Conservation (phyloP, 2,797 vertebrate species). For the Sphenopsis melanotis region DNA sequence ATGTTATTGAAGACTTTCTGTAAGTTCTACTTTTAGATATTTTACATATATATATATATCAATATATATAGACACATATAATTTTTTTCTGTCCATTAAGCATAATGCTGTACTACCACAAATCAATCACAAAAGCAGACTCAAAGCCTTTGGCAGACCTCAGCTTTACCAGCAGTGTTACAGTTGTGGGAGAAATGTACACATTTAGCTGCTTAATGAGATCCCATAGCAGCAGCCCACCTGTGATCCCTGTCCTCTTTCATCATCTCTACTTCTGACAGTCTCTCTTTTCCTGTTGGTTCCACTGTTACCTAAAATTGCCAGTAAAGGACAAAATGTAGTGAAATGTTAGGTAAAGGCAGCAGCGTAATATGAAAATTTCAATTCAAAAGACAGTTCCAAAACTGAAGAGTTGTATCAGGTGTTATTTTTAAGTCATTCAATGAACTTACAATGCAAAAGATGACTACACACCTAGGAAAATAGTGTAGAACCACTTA, state of each 20-base stretch:
- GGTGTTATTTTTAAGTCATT: not conserved
- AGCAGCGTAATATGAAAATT: not conserved
- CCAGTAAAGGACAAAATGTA: not conserved
- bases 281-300: not conserved
- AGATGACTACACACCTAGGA: not conserved
- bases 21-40: not conserved
- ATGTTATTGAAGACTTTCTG: not conserved
- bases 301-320: not conserved
- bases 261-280: not conserved
- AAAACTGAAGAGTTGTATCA: not conserved
- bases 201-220: not conserved
- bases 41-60: not conserved
- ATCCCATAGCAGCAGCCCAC: not conserved
- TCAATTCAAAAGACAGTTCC: not conserved
- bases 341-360: not conserved
- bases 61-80: rapidly evolving
- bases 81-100: not conserved
- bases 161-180: not conserved
- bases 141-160: not conserved
- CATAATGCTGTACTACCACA: not conserved
- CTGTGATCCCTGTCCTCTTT: not conserved
- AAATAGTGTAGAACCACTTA: not conserved
- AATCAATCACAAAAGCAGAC: not conserved
- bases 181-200: not conserved
- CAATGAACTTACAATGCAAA: not conserved